These are phyloP conservation scores for Penaeus chinensis DNA, from an alignment of 1,140 invertebrate species.

Conservation along the genomic window DNA sequence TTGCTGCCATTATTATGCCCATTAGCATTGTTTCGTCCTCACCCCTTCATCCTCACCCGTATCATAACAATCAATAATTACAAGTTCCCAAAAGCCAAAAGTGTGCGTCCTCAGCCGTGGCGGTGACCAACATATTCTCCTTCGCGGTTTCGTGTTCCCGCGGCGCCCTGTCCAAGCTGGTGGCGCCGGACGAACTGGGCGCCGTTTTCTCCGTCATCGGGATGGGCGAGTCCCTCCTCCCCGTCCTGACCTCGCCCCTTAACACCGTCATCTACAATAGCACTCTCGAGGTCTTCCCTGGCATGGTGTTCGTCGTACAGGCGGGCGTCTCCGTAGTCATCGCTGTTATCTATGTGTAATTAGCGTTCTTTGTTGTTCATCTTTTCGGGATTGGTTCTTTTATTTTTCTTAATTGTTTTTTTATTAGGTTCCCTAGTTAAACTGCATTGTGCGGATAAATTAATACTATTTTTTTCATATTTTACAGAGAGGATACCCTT, in stretches of 20 bases:
- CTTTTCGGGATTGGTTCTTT: not conserved
- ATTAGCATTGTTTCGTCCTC: too few relatives aligned
- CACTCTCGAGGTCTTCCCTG: conserved; percentile 37
- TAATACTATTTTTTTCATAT: too few relatives aligned
- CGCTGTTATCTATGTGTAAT: conserved; percentile 33
- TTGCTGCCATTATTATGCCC: too few relatives aligned
- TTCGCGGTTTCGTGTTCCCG: conserved; percentile 27
- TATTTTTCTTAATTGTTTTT: not conserved
- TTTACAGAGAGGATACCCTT: too few relatives aligned
- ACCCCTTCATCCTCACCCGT: too few relatives aligned
- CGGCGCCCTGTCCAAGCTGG: conserved; percentile 40
- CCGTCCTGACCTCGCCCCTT: conserved; percentile 14
- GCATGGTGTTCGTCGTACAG: conserved; percentile 26
- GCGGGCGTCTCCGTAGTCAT: not conserved
- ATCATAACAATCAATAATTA: too few relatives aligned
- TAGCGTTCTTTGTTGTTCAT: not conserved
- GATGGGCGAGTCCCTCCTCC: conserved; percentile 26
- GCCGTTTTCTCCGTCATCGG: conserved; percentile 44
- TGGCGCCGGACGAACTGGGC: conserved; percentile 33
- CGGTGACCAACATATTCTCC: not conserved
- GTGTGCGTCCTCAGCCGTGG: not conserved
- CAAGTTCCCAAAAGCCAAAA: too few relatives aligned
- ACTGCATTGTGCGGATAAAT: too few relatives aligned
- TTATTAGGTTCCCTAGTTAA: too few relatives aligned
- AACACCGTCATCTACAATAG: conserved; percentile 36